Conservation (phyloP, 2,113 vertebrate genomes). For the Dicrurus megarhynchus region DNA sequence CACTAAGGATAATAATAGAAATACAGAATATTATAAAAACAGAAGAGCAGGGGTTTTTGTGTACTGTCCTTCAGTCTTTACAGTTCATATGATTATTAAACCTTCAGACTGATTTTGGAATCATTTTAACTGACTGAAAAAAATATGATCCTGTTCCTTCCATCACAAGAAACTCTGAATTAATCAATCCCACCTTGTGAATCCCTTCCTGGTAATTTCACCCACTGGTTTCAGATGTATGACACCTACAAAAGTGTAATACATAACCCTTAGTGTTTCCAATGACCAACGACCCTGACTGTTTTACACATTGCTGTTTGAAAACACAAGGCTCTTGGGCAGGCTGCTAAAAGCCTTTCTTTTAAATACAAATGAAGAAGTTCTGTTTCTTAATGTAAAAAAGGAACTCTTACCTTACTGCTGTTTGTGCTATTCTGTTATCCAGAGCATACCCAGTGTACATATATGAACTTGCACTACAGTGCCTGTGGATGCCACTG, state of each 20-base stretch:
- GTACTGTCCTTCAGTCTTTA: not conserved
- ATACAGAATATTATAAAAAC: not conserved
- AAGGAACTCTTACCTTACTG: not conserved
- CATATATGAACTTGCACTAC: not conserved
- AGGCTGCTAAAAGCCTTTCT: not conserved
- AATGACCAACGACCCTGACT: no score
- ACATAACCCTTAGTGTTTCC: not conserved
- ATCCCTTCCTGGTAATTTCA: not conserved
- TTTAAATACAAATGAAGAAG: not conserved
- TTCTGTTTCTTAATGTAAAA: not conserved
- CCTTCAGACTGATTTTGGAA: not conserved
- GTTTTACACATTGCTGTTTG: not conserved
- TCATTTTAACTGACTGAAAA: not conserved
- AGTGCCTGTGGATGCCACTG: not conserved
- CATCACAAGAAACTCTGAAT: not conserved
- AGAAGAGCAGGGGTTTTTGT: not conserved
- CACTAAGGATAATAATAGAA: accelerated
- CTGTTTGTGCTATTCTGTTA: not conserved
- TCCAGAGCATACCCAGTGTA: accelerated
- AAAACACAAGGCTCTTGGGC: not conserved
- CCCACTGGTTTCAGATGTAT: not conserved
- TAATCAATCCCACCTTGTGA: not conserved
- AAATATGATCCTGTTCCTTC: not conserved
- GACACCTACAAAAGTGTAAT: not conserved
- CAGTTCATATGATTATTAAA: not conserved